A percentile compares a stretch with the other conserved stretches of the same genome.
Conservation (phyloP, 1,140 invertebrate genomes). For the Dinoponera quadriceps region DNA sequence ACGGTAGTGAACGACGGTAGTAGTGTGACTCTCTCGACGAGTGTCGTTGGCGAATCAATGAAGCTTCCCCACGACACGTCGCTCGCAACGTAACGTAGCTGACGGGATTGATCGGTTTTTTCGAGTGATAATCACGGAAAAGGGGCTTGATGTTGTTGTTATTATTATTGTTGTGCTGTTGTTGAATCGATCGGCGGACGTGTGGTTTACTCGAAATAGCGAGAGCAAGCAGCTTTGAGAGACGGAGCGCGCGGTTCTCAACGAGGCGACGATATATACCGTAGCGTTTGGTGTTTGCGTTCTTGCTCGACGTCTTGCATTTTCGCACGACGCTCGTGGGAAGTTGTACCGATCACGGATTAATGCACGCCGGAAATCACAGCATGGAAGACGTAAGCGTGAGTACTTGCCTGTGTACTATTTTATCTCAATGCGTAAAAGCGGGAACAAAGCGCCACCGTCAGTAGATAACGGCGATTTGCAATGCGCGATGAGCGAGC, state of each 20-base stretch:
- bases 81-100: not conserved
- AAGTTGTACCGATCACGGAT: constrained; percentile 71
- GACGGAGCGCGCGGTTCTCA: not conserved
- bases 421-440: not conserved
- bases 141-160: not conserved
- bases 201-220: constrained; percentile 31
- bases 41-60: constrained; percentile 42
- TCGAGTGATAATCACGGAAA: constrained; percentile 47
- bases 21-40: constrained; percentile 27
- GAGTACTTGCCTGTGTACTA: constrained; percentile 70
- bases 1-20: constrained; percentile 10
- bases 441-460: not conserved
- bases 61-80: constrained; percentile 19
- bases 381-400: constrained; percentile 83
- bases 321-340: constrained; percentile 63
- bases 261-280: constrained; percentile 43
- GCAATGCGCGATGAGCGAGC: no score
- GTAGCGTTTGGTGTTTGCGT: constrained; percentile 27
- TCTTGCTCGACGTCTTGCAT: not conserved
- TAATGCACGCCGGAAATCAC: constrained; percentile 73
- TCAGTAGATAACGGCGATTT: no score
- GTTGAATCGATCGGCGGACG: not conserved
- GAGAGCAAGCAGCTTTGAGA: not conserved
- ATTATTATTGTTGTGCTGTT: not conserved
- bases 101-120: constrained; percentile 31